Evolutionary conservation across 1,140 invertebrate species (phyloP).

Genomic region (Euborellia annulipes): DNA sequence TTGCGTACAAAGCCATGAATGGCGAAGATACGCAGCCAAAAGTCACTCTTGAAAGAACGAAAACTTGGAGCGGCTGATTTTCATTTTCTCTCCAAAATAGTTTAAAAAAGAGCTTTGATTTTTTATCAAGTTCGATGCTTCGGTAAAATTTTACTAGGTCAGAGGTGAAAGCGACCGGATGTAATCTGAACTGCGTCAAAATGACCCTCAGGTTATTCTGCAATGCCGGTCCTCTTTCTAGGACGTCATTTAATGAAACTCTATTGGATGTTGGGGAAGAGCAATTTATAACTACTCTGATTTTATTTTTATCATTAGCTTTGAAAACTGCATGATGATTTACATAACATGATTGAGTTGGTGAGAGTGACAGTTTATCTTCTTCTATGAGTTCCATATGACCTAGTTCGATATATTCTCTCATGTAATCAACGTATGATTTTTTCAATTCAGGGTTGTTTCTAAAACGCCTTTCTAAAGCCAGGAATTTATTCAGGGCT

Average conservation of each 20-base stretch:
- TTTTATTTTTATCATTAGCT: conserved; percentile 19
- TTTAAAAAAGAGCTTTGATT: conserved; percentile 23
- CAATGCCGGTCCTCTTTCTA: conserved; percentile 25
- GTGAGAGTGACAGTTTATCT: conserved; percentile 16
- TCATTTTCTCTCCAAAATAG: conserved; percentile 25
- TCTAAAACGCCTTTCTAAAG: conserved; percentile 17
- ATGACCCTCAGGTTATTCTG: conserved; percentile 26
- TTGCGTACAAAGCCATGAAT: conserved; percentile 6
- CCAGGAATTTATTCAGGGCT: conserved; percentile 13
- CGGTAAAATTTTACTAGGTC: conserved; percentile 29
- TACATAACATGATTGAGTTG: conserved; percentile 26
- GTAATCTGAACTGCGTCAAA: conserved; percentile 25
- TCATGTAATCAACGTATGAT: conserved; percentile 21
- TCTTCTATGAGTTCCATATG: no score
- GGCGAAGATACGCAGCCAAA: conserved; percentile 15
- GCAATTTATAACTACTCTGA: conserved; percentile 25
- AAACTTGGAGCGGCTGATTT: conserved; percentile 16
- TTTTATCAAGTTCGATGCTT: conserved; percentile 20
- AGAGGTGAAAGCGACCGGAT: conserved; percentile 23
- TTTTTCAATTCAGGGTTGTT: conserved; percentile 15
- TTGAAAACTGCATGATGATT: conserved; percentile 27
- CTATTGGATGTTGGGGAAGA: conserved; percentile 21
- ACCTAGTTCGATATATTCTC: conserved; percentile 20
- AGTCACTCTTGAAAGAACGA: conserved; percentile 17
- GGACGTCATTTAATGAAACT: conserved; percentile 25